Percentiles rank a stretch among this genome's conserved stretches.
Conservation (phyloP, 2,113 vertebrate genomes). For the Leucopsar rothschildi region DNA sequence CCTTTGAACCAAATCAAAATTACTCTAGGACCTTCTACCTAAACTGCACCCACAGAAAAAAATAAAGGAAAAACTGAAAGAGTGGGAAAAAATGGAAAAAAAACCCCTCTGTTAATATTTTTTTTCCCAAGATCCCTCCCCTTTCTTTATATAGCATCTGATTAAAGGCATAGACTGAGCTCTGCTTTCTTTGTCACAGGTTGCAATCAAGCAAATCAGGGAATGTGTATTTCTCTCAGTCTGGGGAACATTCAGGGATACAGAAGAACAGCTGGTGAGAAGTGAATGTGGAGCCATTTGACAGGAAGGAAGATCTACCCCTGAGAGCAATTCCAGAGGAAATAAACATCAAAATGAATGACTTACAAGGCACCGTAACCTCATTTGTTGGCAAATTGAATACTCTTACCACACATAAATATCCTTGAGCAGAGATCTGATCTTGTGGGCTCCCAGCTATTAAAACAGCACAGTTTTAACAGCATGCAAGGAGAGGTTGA, state of each 20-base stretch:
- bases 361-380: conserved; percentile 57
- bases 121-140: background rate
- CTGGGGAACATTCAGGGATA: background rate
- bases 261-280: conserved; percentile 32
- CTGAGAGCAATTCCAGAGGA: conserved; percentile 44
- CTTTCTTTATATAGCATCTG: background rate
- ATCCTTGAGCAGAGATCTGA: conserved; percentile 23
- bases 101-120: fast-evolving
- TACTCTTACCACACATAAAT: conserved; percentile 51
- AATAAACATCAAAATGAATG: conserved; percentile 62
- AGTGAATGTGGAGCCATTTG: background rate
- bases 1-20: background rate
- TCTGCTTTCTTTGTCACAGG: background rate
- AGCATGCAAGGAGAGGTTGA: conserved; percentile 21
- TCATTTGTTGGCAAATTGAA: conserved; percentile 53
- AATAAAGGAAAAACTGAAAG: background rate
- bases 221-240: background rate
- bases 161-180: background rate
- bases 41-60: background rate
- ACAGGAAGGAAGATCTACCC: conserved; percentile 40
- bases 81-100: background rate
- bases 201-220: background rate
- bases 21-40: background rate
- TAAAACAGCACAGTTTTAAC: conserved; percentile 48
- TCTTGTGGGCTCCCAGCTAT: conserved; percentile 19